Base-by-base conservation (phyloP, 2,113 vertebrate genomes). In the Siphamia tubifer region DNA sequence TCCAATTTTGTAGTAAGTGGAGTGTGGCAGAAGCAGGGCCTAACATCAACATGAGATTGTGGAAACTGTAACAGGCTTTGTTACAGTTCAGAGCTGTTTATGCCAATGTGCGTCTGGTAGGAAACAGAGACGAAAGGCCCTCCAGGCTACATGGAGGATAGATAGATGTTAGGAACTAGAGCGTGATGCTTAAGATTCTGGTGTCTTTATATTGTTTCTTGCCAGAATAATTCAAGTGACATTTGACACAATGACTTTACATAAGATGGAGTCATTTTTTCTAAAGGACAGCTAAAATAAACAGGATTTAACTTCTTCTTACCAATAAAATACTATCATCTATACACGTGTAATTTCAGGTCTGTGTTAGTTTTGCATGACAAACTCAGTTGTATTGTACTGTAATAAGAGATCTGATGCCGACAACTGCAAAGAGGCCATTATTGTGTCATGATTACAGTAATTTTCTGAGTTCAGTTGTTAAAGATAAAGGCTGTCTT, bases 11-110 rank as follows among this genome's bases (percentile, higher is more conserved):
- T 27, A 74, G 70, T 61, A 56, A 38, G 77, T 60, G 64, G 62
- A 81, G 77, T 81, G 83, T 77, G 61, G 66, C 60, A 32, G 68
- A 56, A 58, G 77, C 75, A 36, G 52, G 64, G 62, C 48, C 64
- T 36, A 55, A 77, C 76, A 81, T 84, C 78, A 76, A 61, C 60
- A 55, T 36, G 16, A 81, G 71, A 79, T 62, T 83, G 76, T 47
- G 52, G 61, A 80, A 84, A 51, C 21, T 62, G 34, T 86, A 89
- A 87, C 75, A 55, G 70, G 62, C 72, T 85, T 84, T 74, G 76
- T 65, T 82, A 62, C 72, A 80, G 68, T 65, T 77, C 35, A 24
- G 57, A 75, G 64, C 66, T 62, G 81, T 74, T 84, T 69, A 31
- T 68, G 68, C 20, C 64, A 52, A 64, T 65, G 32, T 70, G 42